phyloP scores from a whole-genome alignment of 37 sponge, comb jelly and placozoan species.

The Chondrosia reniformis region DNA sequence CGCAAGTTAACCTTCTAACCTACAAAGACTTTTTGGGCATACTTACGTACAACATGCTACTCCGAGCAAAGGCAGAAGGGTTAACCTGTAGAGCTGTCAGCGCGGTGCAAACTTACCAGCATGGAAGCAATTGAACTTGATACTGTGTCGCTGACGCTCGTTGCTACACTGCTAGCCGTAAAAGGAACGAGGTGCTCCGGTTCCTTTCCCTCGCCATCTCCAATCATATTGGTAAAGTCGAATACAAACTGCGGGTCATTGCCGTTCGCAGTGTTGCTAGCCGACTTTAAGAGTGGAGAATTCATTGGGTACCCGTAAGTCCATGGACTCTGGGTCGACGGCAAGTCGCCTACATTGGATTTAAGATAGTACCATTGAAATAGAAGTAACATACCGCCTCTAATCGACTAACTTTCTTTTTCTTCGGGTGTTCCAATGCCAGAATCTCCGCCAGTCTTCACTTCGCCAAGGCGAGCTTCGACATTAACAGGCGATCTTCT shows the following conservation, averaged over 20 bases:
- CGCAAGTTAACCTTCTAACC: no score
- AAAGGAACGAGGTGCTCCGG: no score
- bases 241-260: constrained; percentile 2
- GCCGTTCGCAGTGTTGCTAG: constrained; percentile 1
- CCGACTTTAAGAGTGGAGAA: constrained; percentile 22
- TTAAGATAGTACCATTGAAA: not conserved
- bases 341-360: constrained; percentile 2
- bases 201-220: not conserved
- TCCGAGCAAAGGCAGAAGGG: no score
- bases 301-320: constrained; percentile 34
- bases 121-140: not conserved
- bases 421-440: constrained; percentile 34
- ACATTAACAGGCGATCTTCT: no score
- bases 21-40: no score
- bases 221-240: not conserved
- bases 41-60: no score
- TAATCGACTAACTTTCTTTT: not conserved
- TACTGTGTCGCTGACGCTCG: not conserved
- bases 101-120: constrained; percentile 26
- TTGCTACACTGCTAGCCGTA: not conserved
- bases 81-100: no score
- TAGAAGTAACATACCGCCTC: not conserved
- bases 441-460: constrained; percentile 14
- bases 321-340: constrained; percentile 24
- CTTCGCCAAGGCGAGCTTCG: no score